phyloP scores from a whole-genome alignment of 2,113 vertebrate genomes.

The Casuarius casuarius region DNA sequence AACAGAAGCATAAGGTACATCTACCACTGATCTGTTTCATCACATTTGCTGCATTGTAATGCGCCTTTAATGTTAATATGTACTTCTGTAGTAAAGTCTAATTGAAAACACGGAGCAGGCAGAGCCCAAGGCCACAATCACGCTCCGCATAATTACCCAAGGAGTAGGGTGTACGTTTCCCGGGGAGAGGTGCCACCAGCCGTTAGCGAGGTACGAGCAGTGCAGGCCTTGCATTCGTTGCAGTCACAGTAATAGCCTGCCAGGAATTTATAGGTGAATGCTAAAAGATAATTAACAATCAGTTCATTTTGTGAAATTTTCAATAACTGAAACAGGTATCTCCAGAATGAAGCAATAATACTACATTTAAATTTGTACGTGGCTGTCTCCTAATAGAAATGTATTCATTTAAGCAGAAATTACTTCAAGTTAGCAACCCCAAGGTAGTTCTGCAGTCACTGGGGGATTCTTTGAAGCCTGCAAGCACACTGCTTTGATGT shows the following conservation, averaged over 20 bases:
- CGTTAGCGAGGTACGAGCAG: not conserved
- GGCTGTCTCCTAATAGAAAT: slow-evolving; percentile 7
- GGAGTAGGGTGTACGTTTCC: not conserved
- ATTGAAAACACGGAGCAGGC: slow-evolving; percentile 60
- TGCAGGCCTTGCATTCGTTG: fast-evolving
- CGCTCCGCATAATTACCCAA: slow-evolving; percentile 42
- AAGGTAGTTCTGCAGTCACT: not conserved
- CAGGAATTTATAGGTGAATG: not conserved
- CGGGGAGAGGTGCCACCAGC: not conserved
- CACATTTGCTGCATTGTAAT: slow-evolving; percentile 59
- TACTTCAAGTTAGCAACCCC: slow-evolving; percentile 31
- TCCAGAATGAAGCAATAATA: not conserved
- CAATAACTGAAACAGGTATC: not conserved
- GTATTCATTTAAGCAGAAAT: slow-evolving; percentile 36
- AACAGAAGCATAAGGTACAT: not conserved
- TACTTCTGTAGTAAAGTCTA: slow-evolving; percentile 48
- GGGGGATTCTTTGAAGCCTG: slow-evolving; percentile 64
- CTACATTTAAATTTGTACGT: not conserved
- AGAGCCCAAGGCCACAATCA: slow-evolving; percentile 43
- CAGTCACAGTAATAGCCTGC: not conserved
- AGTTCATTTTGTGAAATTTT: not conserved
- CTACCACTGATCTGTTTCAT: slow-evolving; percentile 4
- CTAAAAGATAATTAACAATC: slow-evolving; percentile 12
- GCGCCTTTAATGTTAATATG: slow-evolving; percentile 56
- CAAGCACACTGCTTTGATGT: slow-evolving; percentile 45